phyloP scores from a whole-genome alignment of 23 tunicate genomes.

The Clavelina lepadiformis region DNA sequence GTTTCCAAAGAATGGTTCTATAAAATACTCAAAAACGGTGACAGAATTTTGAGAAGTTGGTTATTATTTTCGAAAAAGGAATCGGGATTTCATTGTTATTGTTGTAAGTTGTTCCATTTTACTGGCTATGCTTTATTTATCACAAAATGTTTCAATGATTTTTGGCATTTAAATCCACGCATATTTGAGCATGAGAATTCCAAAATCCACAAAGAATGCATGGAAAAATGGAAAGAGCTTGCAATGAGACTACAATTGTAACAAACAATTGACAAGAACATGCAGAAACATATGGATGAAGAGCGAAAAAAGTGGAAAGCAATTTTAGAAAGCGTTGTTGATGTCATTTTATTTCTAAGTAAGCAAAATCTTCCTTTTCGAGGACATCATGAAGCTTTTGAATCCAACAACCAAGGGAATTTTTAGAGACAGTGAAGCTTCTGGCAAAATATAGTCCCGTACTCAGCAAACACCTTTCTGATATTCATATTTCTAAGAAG shows the following conservation, averaged over 20 bases:
- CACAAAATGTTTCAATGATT: slow-evolving; percentile 46
- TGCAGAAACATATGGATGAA: slow-evolving; percentile 48
- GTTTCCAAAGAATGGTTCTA: slow-evolving; percentile 40
- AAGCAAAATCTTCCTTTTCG: slow-evolving; percentile 47
- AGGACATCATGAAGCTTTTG: slow-evolving; percentile 44
- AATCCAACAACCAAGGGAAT: slow-evolving; percentile 43
- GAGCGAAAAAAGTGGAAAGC: slow-evolving; percentile 55
- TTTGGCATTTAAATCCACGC: slow-evolving; percentile 51
- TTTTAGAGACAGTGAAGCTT: slow-evolving; percentile 55
- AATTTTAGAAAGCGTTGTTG: slow-evolving; percentile 47
- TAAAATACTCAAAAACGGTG: slow-evolving; percentile 48
- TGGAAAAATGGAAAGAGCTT: slow-evolving; percentile 52
- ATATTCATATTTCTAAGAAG: slow-evolving; percentile 45
- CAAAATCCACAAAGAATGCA: slow-evolving; percentile 58
- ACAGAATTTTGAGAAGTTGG: slow-evolving; percentile 52
- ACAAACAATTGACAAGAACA: slow-evolving; percentile 46
- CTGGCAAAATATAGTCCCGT: slow-evolving; percentile 38
- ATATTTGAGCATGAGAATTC: slow-evolving; percentile 40
- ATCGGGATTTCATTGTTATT: slow-evolving; percentile 29
- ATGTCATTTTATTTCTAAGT: slow-evolving; percentile 41
- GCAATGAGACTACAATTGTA: slow-evolving; percentile 50
- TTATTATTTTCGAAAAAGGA: slow-evolving; percentile 41
- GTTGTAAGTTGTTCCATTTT: slow-evolving; percentile 45
- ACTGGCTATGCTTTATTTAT: slow-evolving; percentile 41
- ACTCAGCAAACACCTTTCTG: slow-evolving; percentile 50